These are phyloP conservation scores for Eulemur mongoz DNA, from an alignment of 2,797 vertebrate species.

Conservation along the genomic window DNA sequence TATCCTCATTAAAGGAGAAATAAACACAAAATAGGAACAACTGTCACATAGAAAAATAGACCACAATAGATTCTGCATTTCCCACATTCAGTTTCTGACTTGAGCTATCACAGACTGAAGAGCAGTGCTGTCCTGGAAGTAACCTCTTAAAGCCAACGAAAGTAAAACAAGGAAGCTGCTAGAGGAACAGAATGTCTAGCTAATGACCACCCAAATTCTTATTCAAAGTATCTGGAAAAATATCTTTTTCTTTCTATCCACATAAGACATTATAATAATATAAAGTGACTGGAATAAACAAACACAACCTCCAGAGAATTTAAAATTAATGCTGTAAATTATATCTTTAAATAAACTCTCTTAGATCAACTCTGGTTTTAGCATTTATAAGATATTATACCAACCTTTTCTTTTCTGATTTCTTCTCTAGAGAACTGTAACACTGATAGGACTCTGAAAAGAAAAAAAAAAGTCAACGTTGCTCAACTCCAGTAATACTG, in stretches of 20 bases:
- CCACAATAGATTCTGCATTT: constrained; percentile 72
- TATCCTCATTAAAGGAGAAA: constrained; percentile 90
- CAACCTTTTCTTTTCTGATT: constrained; percentile 58
- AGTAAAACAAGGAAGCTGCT: constrained; percentile 74
- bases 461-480: not conserved
- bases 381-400: not conserved
- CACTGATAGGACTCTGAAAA: constrained; percentile 37
- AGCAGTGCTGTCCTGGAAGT: constrained; percentile 73
- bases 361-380: constrained; percentile 14
- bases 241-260: constrained; percentile 57
- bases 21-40: constrained; percentile 88
- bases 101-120: constrained; percentile 58
- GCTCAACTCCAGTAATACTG: not conserved
- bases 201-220: constrained; percentile 67
- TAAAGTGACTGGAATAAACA: constrained; percentile 26
- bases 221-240: constrained; percentile 61
- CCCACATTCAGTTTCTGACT: constrained; percentile 72
- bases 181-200: constrained; percentile 50
- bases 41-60: constrained; percentile 80
- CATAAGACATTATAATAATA: constrained; percentile 66
- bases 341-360: constrained; percentile 56
- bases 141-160: constrained; percentile 81
- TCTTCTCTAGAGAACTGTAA: constrained; percentile 37
- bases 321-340: constrained; percentile 56
- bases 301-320: constrained; percentile 51